phyloP scores from a whole-genome alignment of 2,113 vertebrate genomes.

The Nettapus auritus region DNA sequence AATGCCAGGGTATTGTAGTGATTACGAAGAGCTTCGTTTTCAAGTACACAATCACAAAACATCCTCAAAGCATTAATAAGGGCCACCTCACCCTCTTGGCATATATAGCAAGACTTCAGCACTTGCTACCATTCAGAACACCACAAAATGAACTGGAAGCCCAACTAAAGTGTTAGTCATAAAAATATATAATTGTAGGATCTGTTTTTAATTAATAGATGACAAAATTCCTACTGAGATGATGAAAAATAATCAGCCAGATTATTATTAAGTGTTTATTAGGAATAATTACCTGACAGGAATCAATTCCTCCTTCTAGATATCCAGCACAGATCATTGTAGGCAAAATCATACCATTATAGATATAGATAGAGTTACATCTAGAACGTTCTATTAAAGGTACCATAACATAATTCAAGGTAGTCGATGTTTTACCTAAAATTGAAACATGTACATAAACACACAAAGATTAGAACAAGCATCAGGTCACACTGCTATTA shows the following conservation, averaged over 20 bases:
- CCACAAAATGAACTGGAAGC: neutral
- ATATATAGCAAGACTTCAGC: neutral
- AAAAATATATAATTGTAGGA: neutral
- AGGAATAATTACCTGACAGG: slow-evolving; percentile 86
- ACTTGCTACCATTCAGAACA: neutral
- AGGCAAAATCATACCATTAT: slow-evolving; percentile 76
- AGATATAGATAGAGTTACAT: slow-evolving; percentile 77
- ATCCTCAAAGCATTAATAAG: neutral
- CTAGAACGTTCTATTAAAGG: slow-evolving; percentile 73
- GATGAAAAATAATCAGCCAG: neutral
- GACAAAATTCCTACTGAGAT: neutral
- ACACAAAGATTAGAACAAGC: neutral
- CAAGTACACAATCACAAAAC: neutral
- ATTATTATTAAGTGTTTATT: neutral
- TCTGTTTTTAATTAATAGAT: neutral
- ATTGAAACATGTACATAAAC: neutral
- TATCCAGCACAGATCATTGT: slow-evolving; percentile 91
- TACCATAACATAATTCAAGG: slow-evolving; percentile 79
- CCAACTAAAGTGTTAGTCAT: neutral
- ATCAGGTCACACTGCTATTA: accelerated
- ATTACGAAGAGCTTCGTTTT: neutral
- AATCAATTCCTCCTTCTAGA: slow-evolving; percentile 81
- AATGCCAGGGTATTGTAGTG: neutral
- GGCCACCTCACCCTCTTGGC: neutral
- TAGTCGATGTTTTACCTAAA: slow-evolving; percentile 77